Conservation (phyloP, 2,888 invertebrate species). For the Apamea epomidion region DNA sequence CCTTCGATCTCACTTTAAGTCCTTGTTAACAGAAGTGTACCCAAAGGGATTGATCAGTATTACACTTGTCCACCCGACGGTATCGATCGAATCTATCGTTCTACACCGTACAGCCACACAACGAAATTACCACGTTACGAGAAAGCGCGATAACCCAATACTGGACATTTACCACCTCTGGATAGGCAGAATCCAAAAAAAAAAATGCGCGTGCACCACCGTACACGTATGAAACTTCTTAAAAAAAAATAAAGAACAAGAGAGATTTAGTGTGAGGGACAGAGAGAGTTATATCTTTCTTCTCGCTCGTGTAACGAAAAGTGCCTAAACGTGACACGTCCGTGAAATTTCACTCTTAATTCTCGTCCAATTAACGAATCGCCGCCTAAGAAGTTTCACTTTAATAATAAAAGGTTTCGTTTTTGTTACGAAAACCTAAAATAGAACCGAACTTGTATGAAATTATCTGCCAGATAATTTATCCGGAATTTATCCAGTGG, state of each 20-base stretch:
- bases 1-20: background rate
- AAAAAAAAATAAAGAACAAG: background rate
- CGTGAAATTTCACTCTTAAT: background rate
- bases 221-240: background rate
- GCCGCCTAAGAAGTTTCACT: background rate
- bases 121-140: slow-evolving; percentile 34
- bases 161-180: background rate
- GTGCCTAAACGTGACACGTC: background rate
- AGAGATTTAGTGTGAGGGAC: background rate
- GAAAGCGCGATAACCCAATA: slow-evolving; percentile 38
- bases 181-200: background rate
- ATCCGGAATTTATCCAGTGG: background rate
- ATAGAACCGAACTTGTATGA: background rate
- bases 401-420: background rate
- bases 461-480: background rate
- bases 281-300: background rate
- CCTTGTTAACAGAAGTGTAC: slow-evolving; percentile 50
- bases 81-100: slow-evolving; percentile 44
- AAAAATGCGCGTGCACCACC: background rate
- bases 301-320: background rate
- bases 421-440: background rate
- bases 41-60: slow-evolving; percentile 39
- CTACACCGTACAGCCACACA: slow-evolving; percentile 42
- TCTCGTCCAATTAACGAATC: background rate
- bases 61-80: slow-evolving; percentile 44